These are phyloP conservation scores for Galeopterus variegatus DNA, from an alignment of 2,113 vertebrate species.

Conservation along the genomic window DNA sequence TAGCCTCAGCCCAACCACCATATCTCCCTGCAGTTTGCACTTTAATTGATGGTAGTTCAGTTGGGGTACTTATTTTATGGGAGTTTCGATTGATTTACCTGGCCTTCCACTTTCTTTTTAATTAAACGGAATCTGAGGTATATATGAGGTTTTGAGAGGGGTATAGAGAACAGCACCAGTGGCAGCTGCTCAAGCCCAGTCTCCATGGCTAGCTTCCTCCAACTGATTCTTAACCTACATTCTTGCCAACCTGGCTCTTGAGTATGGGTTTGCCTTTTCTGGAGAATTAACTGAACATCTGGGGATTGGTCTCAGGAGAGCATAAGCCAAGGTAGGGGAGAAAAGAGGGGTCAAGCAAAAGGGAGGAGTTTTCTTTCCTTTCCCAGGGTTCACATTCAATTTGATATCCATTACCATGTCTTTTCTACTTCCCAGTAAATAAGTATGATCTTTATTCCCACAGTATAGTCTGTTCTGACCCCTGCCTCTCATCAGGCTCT, in stretches of 20 bases:
- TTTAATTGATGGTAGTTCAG: constrained; percentile 79
- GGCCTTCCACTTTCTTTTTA: constrained; percentile 64
- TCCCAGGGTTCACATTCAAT: constrained; percentile 69
- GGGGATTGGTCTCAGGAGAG: constrained; percentile 55
- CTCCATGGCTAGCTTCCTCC: constrained; percentile 64
- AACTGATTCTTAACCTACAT: constrained; percentile 63
- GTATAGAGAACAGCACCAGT: constrained; percentile 52
- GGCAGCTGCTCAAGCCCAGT: constrained; percentile 69
- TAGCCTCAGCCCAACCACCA: constrained; percentile 67
- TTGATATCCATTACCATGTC: constrained; percentile 65
- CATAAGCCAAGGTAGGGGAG: constrained; percentile 14
- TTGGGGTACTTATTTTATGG: constrained; percentile 65
- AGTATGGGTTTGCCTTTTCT: constrained; percentile 72
- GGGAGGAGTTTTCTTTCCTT: constrained; percentile 47
- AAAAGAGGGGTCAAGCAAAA: constrained; percentile 36
- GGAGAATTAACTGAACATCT: constrained; percentile 66
- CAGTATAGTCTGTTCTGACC: constrained; percentile 48
- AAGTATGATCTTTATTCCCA: constrained; percentile 68
- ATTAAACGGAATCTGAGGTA: constrained; percentile 63
- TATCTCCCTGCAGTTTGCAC: constrained; percentile 82
- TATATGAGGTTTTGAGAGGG: constrained; percentile 46
- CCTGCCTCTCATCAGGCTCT: constrained; percentile 21
- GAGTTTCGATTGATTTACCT: constrained; percentile 62
- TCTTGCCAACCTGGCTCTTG: constrained; percentile 49
- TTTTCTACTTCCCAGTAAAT: constrained; percentile 82